Evolutionary conservation across 53 echinoderm and acorn worm genomes (phyloP).

Genomic region (Holothuria scabra): DNA sequence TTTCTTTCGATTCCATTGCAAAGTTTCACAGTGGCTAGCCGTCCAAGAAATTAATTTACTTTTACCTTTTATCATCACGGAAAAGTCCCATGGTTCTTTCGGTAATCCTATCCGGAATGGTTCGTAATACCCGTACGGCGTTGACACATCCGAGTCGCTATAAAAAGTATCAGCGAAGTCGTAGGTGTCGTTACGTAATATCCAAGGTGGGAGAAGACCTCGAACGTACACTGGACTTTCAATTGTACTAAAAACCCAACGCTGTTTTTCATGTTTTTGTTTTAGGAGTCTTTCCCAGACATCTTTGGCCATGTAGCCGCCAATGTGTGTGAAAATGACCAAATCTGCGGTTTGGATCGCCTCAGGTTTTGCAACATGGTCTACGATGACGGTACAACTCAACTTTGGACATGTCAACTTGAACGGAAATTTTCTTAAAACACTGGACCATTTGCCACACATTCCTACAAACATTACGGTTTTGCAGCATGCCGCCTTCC

Average conservation of each 20-base stretch:
- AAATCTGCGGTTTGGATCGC: background rate
- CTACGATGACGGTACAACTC: constrained; percentile 5
- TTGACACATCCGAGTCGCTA: background rate
- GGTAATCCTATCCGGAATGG: constrained; percentile 25
- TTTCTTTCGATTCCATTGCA: constrained; percentile 22
- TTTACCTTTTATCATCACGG: background rate
- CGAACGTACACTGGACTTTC: constrained; percentile 29
- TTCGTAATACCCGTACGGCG: constrained; percentile 6
- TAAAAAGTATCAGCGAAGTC: constrained; percentile 11
- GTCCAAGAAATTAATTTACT: constrained; percentile 18
- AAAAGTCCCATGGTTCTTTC: background rate
- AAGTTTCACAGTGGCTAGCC: constrained; percentile 32
- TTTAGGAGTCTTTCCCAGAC: background rate
- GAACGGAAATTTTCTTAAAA: constrained; percentile 23
- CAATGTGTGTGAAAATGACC: constrained; percentile 19
- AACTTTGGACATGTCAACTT: constrained; percentile 3
- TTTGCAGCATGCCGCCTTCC: background rate
- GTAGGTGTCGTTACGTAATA: background rate
- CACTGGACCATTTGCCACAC: constrained; percentile 13
- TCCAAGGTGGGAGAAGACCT: constrained; percentile 15
- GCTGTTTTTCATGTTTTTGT: constrained; percentile 8
- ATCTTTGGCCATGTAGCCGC: background rate
- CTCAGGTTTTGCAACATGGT: background rate
- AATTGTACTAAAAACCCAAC: constrained; percentile 33
- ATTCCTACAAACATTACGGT: constrained; percentile 26